Conservation (phyloP, 2,797 vertebrate species). For the Anas acuta region DNA sequence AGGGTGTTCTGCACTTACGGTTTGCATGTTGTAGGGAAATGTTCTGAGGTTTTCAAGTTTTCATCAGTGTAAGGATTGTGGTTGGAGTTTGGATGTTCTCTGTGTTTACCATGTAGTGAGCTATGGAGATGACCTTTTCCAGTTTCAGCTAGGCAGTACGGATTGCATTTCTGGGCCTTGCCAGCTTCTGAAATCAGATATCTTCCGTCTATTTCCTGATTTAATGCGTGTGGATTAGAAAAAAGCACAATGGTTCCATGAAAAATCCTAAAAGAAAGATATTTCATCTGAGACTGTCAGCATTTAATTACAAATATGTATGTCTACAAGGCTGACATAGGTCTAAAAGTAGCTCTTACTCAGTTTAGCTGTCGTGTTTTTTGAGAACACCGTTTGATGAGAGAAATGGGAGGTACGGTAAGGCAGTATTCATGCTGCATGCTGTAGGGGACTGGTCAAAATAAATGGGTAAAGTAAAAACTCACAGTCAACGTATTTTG, state of each 20-base stretch:
- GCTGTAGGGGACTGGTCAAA: not conserved
- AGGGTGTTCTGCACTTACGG: not conserved
- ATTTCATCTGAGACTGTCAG: not conserved
- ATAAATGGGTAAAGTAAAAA: not conserved
- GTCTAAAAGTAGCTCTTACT: not conserved
- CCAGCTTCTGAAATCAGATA: slow-evolving; percentile 64
- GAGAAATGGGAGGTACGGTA: not conserved
- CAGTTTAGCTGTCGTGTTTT: not conserved
- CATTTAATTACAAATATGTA: not conserved
- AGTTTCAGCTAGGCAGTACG: slow-evolving; percentile 30
- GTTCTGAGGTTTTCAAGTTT: slow-evolving; percentile 62
- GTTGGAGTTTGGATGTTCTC: slow-evolving; percentile 44
- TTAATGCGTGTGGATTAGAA: slow-evolving; percentile 5
- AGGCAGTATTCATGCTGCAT: not conserved
- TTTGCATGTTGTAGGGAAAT: slow-evolving; percentile 46
- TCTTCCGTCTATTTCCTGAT: slow-evolving; percentile 10
- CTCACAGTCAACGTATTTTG: not conserved
- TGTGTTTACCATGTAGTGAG: slow-evolving; percentile 55
- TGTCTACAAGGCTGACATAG: not conserved
- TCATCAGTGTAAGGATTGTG: slow-evolving; percentile 41
- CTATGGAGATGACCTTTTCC: slow-evolving; percentile 68
- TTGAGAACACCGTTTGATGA: not conserved
- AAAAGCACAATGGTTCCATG: not conserved
- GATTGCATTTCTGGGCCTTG: slow-evolving; percentile 61
- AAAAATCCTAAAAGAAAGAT: not conserved